Conservation (phyloP, 2,797 vertebrate species). For the Tadarida brasiliensis region DNA sequence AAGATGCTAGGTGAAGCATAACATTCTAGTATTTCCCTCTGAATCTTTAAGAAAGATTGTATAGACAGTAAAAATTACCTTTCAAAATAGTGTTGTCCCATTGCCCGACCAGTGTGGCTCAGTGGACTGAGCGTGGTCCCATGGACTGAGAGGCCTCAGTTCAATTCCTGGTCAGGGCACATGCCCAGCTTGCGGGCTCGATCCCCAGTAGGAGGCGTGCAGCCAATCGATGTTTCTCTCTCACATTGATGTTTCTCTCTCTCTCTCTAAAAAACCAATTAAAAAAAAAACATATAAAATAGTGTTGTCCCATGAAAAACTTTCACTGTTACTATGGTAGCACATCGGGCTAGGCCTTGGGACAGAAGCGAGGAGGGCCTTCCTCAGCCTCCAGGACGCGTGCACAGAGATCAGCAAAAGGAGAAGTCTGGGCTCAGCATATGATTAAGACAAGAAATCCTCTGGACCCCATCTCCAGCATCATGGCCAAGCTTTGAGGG, state of each 20-base stretch:
- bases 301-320: neutral
- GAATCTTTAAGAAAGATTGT: conserved; percentile 45
- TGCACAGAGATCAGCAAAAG: neutral
- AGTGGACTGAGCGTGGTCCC: too few relatives aligned
- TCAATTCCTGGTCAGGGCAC: too few relatives aligned
- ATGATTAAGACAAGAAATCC: neutral
- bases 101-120: too few relatives aligned
- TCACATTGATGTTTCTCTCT: too few relatives aligned
- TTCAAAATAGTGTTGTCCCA: neutral
- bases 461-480: neutral
- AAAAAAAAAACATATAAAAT: neutral
- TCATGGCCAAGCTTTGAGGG: neutral
- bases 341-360: neutral
- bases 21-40: neutral
- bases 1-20: neutral
- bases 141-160: too few relatives aligned
- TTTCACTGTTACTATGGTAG: neutral
- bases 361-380: neutral
- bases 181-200: too few relatives aligned
- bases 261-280: too few relatives aligned
- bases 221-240: too few relatives aligned
- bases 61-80: neutral
- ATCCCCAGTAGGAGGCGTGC: too few relatives aligned
- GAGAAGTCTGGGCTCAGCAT: neutral
- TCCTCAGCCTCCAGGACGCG: neutral